Evolutionary conservation across 2,888 invertebrate species (phyloP).

Genomic region (Gortyna flavago): DNA sequence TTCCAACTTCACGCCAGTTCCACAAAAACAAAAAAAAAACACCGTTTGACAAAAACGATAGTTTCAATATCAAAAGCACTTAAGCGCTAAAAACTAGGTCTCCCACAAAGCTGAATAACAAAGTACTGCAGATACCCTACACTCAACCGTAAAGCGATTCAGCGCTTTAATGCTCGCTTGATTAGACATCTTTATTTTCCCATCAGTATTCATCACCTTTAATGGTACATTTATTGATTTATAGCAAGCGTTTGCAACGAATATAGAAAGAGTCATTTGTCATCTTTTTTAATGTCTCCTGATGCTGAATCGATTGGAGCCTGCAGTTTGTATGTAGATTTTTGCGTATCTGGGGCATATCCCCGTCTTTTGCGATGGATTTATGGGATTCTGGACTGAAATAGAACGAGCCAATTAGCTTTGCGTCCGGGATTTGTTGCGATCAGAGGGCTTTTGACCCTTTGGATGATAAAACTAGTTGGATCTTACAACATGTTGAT

Average conservation of each 20-base stretch:
- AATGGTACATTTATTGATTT: constrained; percentile 60
- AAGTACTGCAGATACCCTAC: constrained; percentile 37
- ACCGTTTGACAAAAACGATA: constrained; percentile 51
- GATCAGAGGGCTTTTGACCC: neutral
- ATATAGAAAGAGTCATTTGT: constrained; percentile 58
- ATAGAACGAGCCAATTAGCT: constrained; percentile 45
- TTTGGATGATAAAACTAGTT: constrained; percentile 1
- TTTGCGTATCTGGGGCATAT: constrained; percentile 32
- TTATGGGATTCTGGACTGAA: constrained; percentile 22
- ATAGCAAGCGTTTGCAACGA: constrained; percentile 40
- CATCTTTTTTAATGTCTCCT: constrained; percentile 53
- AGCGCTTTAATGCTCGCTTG: constrained; percentile 43
- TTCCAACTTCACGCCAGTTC: constrained; percentile 12
- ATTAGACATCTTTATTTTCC: constrained; percentile 59
- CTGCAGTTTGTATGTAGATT: constrained; percentile 49
- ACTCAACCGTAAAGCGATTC: constrained; percentile 41
- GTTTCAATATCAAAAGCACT: constrained; percentile 61
- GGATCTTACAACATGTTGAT: constrained; percentile 1
- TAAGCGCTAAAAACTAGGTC: constrained; percentile 47
- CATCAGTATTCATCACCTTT: constrained; percentile 58
- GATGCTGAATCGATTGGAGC: constrained; percentile 36
- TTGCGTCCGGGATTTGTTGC: constrained; percentile 13
- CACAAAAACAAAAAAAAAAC: constrained; percentile 40
- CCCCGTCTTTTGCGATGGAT: constrained; percentile 15
- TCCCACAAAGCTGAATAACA: constrained; percentile 41